phyloP scores from a whole-genome alignment of 2,113 vertebrate genomes.

The Odontophorus gujanensis region DNA sequence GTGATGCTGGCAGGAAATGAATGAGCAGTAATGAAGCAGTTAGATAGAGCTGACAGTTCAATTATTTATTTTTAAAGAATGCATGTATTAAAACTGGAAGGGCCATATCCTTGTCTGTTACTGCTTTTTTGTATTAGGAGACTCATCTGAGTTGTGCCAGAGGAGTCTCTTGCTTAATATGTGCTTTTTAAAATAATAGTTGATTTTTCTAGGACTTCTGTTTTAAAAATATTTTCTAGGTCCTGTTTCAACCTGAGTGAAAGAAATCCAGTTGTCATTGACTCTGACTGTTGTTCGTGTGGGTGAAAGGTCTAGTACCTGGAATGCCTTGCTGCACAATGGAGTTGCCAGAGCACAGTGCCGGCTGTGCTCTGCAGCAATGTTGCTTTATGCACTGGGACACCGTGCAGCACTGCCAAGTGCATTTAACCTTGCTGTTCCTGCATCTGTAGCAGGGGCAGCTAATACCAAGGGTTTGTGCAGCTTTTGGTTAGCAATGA shows the following conservation, averaged over 20 bases:
- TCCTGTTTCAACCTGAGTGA: neutral
- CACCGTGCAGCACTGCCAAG: neutral
- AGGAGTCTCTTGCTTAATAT: neutral
- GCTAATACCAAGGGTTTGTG: neutral
- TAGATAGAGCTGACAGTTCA: neutral
- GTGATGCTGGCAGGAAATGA: neutral
- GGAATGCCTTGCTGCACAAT: neutral
- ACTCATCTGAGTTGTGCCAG: neutral
- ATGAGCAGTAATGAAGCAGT: neutral
- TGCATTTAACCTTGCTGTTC: neutral
- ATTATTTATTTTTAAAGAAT: conserved; percentile 31
- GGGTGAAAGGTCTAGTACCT: neutral
- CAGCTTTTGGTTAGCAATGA: neutral
- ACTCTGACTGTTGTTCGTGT: neutral
- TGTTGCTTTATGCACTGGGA: neutral
- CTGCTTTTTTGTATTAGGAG: neutral
- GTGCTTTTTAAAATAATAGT: neutral
- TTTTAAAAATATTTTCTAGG: neutral
- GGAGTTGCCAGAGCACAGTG: neutral
- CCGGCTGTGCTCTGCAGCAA: rapidly evolving
- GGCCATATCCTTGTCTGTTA: neutral
- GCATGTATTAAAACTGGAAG: neutral
- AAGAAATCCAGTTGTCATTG: neutral
- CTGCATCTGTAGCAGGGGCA: neutral
- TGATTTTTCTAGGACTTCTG: neutral